phyloP scores from a whole-genome alignment of 2,888 invertebrate genomes.

The Folsomia manolachei region DNA sequence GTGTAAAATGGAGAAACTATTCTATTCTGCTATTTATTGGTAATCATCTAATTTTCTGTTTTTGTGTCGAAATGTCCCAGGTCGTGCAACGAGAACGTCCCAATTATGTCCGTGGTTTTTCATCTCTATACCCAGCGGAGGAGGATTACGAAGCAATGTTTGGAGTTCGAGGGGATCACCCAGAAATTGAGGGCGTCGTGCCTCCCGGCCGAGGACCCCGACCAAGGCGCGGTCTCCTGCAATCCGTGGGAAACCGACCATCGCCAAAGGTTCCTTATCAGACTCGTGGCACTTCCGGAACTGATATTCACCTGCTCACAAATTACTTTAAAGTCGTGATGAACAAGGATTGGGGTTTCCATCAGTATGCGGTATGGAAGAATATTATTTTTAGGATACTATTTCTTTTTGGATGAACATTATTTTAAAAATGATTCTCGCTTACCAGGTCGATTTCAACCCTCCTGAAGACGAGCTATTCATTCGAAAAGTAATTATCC shows the following conservation, averaged over 20 bases:
- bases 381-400: background rate
- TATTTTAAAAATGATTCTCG: background rate
- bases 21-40: no score
- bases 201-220: background rate
- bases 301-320: constrained; percentile 3
- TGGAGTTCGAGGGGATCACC: no score
- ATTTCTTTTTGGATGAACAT: no score
- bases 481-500: background rate
- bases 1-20: no score
- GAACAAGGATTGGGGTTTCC: background rate
- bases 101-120: no score
- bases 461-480: background rate
- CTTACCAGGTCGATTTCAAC: background rate
- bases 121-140: no score
- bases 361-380: background rate
- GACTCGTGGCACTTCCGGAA: background rate
- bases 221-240: background rate
- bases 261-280: background rate
- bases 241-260: background rate
- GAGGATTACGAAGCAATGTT: no score
- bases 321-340: background rate
- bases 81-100: no score
- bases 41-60: no score
- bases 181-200: no score
- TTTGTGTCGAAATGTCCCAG: no score